Conservation (phyloP, 2,888 invertebrate species). For the Yponomeuta cagnagella region DNA sequence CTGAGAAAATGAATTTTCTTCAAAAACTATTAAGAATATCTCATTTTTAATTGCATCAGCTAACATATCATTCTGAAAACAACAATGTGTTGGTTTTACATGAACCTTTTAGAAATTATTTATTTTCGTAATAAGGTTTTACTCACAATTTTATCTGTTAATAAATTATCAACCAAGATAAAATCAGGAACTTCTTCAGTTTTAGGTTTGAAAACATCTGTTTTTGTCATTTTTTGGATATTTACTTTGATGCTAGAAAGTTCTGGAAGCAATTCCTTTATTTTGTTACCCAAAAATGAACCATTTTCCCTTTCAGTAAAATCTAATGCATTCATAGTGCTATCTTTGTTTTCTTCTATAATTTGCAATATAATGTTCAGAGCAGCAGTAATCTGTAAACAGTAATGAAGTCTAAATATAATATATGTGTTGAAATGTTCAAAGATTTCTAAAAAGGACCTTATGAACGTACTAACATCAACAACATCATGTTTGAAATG, state of each 20-base stretch:
- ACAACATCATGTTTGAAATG: not conserved
- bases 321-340: slow-evolving; percentile 8
- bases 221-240: not conserved
- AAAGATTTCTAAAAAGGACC: too few species aligned
- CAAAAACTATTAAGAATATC: not conserved
- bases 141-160: not conserved
- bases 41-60: not conserved
- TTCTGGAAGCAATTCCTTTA: not conserved
- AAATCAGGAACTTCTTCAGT: not conserved
- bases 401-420: not conserved
- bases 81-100: not conserved
- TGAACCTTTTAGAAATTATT: not conserved
- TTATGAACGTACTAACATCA: not conserved
- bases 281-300: not conserved
- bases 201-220: not conserved
- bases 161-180: not conserved
- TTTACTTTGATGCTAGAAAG: not conserved
- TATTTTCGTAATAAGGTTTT: not conserved
- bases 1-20: not conserved
- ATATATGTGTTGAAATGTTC: not conserved
- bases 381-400: slow-evolving; percentile 8
- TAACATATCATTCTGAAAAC: not conserved
- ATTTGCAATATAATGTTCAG: slow-evolving; percentile 11
- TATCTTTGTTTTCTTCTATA: slow-evolving; percentile 10
- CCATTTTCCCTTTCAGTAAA: not conserved